Evolutionary conservation across 1,140 invertebrate genomes (phyloP).

Genomic region (Halyomorpha halys): DNA sequence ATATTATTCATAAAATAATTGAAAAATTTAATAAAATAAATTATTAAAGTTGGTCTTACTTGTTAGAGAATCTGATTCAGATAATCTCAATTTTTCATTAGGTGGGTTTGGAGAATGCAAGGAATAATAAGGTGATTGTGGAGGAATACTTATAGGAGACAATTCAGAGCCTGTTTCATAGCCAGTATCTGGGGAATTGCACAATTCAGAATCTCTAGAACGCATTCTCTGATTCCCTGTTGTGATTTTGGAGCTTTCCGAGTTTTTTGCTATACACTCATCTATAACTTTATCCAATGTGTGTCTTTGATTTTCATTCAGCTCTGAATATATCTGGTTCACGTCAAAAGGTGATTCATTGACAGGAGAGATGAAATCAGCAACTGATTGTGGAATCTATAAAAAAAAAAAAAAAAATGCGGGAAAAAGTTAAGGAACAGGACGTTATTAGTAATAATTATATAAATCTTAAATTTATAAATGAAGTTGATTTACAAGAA

Average conservation of each 20-base stretch:
- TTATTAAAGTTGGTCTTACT: not conserved
- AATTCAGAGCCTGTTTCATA: not conserved
- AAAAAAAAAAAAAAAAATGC: not conserved
- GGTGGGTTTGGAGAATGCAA: not conserved
- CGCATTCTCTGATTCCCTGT: not conserved
- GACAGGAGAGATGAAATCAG: not conserved
- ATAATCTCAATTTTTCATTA: not conserved
- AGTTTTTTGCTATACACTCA: not conserved
- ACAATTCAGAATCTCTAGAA: not conserved
- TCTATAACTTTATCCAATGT: not conserved
- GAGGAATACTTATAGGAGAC: not conserved
- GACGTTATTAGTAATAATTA: not conserved
- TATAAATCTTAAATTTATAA: not conserved
- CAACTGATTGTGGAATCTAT: not conserved
- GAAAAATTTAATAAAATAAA: constrained; percentile 1
- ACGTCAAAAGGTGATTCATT: not conserved
- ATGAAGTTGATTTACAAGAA: not conserved
- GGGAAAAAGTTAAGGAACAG: too few relatives aligned
- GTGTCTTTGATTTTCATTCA: not conserved
- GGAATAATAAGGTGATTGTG: not conserved
- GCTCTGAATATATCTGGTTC: not conserved
- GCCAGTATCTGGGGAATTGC: not conserved
- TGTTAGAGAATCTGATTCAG: not conserved
- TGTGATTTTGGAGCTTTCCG: not conserved
- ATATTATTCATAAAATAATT: too few relatives aligned